Evolutionary conservation across 1,140 invertebrate species (phyloP).

Genomic region (Cyrtorhinus lividipennis): DNA sequence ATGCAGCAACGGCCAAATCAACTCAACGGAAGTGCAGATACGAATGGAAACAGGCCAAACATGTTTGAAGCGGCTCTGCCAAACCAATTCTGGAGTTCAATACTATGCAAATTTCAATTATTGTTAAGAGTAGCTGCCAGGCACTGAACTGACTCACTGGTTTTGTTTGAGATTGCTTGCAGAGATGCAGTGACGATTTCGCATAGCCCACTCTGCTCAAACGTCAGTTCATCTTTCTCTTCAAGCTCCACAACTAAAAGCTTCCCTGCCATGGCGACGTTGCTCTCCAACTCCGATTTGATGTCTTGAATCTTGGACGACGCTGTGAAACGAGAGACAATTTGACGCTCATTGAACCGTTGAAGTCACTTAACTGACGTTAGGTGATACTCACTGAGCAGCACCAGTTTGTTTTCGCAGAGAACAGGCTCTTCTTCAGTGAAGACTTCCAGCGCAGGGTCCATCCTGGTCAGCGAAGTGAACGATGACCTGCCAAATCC

Average conservation of each 20-base stretch:
- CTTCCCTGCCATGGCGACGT: not conserved
- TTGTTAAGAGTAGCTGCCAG: no score
- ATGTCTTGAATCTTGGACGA: not conserved
- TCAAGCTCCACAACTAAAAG: not conserved
- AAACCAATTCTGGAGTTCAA: no score
- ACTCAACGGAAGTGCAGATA: no score
- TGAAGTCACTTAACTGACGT: not conserved
- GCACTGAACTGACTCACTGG: constrained; percentile 15
- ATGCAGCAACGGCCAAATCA: no score
- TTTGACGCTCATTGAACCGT: no score
- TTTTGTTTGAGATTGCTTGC: constrained; percentile 14
- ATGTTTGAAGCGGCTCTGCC: no score
- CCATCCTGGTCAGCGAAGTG: not conserved
- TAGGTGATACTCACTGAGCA: not conserved
- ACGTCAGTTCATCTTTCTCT: constrained; percentile 13
- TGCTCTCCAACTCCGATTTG: not conserved
- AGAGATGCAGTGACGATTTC: constrained; percentile 15
- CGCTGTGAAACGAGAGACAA: not conserved
- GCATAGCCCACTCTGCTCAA: constrained; percentile 9
- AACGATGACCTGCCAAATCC: not conserved
- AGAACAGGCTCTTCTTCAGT: not conserved
- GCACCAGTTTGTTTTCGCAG: not conserved
- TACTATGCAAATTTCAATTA: no score
- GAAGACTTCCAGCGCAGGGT: not conserved
- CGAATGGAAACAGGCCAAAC: no score